Evolutionary conservation across 2,888 invertebrate species (phyloP).

Genomic region (Tetropium fuscum): DNA sequence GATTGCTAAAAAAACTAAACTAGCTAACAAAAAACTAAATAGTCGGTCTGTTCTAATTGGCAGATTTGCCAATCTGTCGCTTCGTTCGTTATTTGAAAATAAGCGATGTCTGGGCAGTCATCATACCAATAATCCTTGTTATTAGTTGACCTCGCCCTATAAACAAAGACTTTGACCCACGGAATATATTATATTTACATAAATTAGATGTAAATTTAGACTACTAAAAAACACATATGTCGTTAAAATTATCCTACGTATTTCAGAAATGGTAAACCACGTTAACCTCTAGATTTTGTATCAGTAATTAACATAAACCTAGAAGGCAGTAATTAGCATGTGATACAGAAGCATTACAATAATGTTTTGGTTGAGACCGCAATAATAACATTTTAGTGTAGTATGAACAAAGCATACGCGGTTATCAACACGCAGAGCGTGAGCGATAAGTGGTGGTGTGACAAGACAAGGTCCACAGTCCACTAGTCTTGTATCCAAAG

Average conservation of each 20-base stretch:
- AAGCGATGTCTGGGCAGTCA: too few species aligned
- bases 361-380: conserved; percentile 15
- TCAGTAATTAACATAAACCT: not conserved
- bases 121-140: too few species aligned
- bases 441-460: conserved; percentile 34
- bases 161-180: too few species aligned
- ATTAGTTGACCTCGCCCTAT: too few species aligned
- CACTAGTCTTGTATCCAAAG: conserved; percentile 24
- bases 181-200: too few species aligned
- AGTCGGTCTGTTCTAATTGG: too few species aligned
- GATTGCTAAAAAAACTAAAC: too few species aligned
- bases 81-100: too few species aligned
- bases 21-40: too few species aligned
- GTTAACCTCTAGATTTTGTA: not conserved
- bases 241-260: conserved; percentile 4
- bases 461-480: conserved; percentile 33
- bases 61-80: too few species aligned
- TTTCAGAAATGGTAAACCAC: not conserved
- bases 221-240: not conserved
- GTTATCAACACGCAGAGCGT: conserved; percentile 29
- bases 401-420: conserved; percentile 25
- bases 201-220: too few species aligned
- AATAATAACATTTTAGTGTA: conserved; percentile 20
- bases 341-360: conserved; percentile 2
- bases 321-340: not conserved